Conservation (phyloP, 64 coral and sea anemone genomes). For the Hydrozoanthus tunicans region DNA sequence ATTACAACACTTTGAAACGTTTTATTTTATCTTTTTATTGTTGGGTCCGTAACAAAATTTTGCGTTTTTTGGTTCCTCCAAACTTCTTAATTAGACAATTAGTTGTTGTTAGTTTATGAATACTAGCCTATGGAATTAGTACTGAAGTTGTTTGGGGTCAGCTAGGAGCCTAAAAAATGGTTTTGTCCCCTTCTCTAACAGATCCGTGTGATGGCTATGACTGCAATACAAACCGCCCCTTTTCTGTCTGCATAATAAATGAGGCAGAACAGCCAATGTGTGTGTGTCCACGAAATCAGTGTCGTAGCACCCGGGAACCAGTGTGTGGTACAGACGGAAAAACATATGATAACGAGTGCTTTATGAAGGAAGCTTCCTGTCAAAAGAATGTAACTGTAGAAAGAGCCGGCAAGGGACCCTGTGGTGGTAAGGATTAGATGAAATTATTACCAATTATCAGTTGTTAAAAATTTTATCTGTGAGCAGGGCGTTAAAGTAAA, state of each 20-base stretch:
- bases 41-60: too few relatives aligned
- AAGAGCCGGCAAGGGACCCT: constrained; percentile 8
- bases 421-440: background rate
- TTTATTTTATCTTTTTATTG: too few relatives aligned
- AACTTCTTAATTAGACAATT: too few relatives aligned
- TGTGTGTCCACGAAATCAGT: constrained; percentile 40
- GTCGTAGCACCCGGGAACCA: background rate
- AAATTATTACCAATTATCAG: too few relatives aligned
- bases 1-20: background rate
- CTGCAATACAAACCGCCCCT: constrained; percentile 17
- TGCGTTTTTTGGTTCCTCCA: too few relatives aligned
- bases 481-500: too few relatives aligned
- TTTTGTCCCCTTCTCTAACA: background rate
- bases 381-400: constrained; percentile 36
- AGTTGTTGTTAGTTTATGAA: background rate
- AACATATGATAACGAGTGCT: constrained; percentile 35
- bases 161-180: background rate
- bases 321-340: constrained; percentile 46
- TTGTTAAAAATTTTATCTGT: too few relatives aligned
- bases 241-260: constrained; percentile 23
- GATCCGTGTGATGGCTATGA: constrained; percentile 39
- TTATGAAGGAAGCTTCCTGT: constrained; percentile 44
- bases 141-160: too few relatives aligned
- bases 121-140: background rate
- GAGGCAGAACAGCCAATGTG: background rate